These are phyloP conservation scores for Epinephelus lanceolatus DNA, from an alignment of 2,113 vertebrate species.

Conservation along the genomic window DNA sequence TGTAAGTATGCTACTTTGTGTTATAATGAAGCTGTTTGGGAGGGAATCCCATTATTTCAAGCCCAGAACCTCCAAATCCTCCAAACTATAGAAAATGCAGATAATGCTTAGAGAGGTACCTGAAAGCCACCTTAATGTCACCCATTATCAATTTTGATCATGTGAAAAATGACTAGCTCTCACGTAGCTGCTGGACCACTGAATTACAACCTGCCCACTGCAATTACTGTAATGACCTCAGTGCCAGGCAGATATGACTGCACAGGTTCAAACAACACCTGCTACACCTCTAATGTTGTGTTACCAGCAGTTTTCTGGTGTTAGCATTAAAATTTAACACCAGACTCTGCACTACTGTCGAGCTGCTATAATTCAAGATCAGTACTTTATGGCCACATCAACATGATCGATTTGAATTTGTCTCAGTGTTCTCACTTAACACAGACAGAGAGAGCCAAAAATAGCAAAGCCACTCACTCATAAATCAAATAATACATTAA, in stretches of 20 bases:
- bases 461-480: no score
- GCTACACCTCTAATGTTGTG: background rate
- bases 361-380: background rate
- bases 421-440: background rate
- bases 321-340: background rate
- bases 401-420: no score
- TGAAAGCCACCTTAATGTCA: background rate
- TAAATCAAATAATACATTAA: no score
- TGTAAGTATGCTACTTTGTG: conserved; percentile 37
- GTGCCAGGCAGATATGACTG: background rate
- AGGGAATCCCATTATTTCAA: conserved; percentile 53
- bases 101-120: background rate
- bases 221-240: conserved; percentile 20
- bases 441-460: no score
- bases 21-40: conserved; percentile 27
- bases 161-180: conserved; percentile 3
- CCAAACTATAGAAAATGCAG: conserved; percentile 1
- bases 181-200: background rate
- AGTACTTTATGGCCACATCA: no score
- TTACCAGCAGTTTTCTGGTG: background rate
- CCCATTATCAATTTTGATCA: background rate
- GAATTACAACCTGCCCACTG: background rate
- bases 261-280: background rate
- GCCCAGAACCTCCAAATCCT: background rate
- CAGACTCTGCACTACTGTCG: background rate